Base-by-base conservation (phyloP, 1,140 invertebrate genomes). In the Hormaphis cornu region DNA sequence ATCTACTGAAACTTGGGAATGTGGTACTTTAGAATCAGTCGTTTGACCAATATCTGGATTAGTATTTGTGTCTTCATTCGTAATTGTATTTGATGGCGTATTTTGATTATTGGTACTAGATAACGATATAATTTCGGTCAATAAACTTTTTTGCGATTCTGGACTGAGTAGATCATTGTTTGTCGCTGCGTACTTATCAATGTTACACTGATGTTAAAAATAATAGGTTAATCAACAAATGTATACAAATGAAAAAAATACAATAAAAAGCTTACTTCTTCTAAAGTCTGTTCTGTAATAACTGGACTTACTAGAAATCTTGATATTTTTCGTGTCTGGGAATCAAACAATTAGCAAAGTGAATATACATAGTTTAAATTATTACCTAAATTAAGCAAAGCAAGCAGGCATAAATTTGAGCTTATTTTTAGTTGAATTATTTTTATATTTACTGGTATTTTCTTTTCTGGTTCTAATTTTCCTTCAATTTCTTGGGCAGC, bases 281-380 rank as follows among this genome's bases (percentile, higher is more conserved):
- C 69, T 28, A 48, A 53, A 35, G 26, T 35, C 18, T 69, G 50
- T 37, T 54, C 63, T 52, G 73, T 73, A 48, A 75, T 73, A 5
- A 89, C 87, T 46, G 88, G 87, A 78, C 87, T 90, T 58, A 91
- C 88, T 76, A 89, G 80, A 78, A 91, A 90, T 50, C 88, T 80
- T 33, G 88, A 90, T 73, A 90, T 87, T 77, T 89, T 89, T 59
- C 87, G 78, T 71, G 83, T 81, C 61, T 78, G 72, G n/a, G n/a
- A n/a, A 63, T 71, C 73, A 40, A 58, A 61, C 70, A 72, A 70
- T 37, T 53, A 59, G 46, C 71, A 52, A 54, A 14, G 72, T 46
- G 37, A 71, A 4, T 7, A 26, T 26, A n/a, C n/a, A n/a, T n/a
- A n/a, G n/a, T n/a, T n/a, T n/a, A n/a, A n/a, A n/a, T n/a, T n/a